Conservation (phyloP, 1,140 invertebrate species). For the Cydia splendana region DNA sequence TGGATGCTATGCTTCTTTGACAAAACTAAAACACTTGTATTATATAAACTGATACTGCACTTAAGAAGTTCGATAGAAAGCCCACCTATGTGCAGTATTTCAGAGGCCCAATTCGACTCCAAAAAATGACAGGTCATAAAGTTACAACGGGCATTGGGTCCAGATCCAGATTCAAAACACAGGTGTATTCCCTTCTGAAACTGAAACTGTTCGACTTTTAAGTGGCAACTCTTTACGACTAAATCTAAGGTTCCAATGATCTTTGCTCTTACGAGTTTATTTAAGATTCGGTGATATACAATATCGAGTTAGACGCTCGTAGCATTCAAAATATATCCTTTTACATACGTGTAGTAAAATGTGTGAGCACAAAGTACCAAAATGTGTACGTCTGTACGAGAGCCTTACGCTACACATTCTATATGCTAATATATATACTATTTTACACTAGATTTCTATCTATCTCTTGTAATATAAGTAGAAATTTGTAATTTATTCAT, state of each 20-base stretch:
- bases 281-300: constrained; percentile 60
- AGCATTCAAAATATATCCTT: constrained; percentile 48
- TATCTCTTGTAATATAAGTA: constrained; percentile 69
- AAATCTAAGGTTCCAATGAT: constrained; percentile 62
- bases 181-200: constrained; percentile 27
- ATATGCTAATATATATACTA: constrained; percentile 55
- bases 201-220: constrained; percentile 55
- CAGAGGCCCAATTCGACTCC: not conserved
- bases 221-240: constrained; percentile 66
- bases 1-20: too few species aligned
- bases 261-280: constrained; percentile 57
- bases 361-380: constrained; percentile 66
- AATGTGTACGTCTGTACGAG: constrained; percentile 50
- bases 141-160: not conserved
- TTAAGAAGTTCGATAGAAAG: too few species aligned
- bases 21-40: too few species aligned
- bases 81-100: too few species aligned
- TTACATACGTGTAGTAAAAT: constrained; percentile 49
- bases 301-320: constrained; percentile 54
- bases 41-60: too few species aligned
- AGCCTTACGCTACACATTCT: constrained; percentile 54
- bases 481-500: constrained; percentile 68
- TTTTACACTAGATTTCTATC: constrained; percentile 72
- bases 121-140: not conserved
- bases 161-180: not conserved